Evolutionary conservation across 2,888 invertebrate genomes (phyloP).

Genomic region (Callyntrura sp.): DNA sequence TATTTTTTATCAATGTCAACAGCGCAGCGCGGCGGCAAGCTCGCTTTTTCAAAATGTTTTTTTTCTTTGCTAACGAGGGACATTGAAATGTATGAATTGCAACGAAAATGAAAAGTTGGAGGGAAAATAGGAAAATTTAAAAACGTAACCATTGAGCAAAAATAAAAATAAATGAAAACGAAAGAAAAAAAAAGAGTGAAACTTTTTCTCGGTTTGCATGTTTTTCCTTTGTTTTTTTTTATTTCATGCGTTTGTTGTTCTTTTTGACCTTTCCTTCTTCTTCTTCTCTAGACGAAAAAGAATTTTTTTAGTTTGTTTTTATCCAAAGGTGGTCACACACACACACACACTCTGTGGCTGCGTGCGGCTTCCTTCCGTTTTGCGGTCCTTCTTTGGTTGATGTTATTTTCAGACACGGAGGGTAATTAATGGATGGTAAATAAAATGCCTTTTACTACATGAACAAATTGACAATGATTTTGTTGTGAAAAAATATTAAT

Average conservation of each 20-base stretch:
- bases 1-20: too few species aligned
- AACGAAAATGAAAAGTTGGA: too few species aligned
- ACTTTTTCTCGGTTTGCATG: neutral
- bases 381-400: slow-evolving; percentile 56
- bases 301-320: slow-evolving; percentile 74
- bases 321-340: slow-evolving; percentile 62
- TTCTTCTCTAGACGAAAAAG: slow-evolving; percentile 63
- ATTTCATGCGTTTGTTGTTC: slow-evolving; percentile 14
- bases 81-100: too few species aligned
- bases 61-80: too few species aligned
- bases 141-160: neutral
- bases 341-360: slow-evolving; percentile 39
- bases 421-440: slow-evolving; percentile 71
- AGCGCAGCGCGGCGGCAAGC: too few species aligned
- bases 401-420: slow-evolving; percentile 27
- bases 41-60: too few species aligned
- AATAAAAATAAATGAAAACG: too few species aligned
- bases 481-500: too few species aligned
- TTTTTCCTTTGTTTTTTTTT: slow-evolving; percentile 23
- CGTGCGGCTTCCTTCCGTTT: slow-evolving; percentile 70
- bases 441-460: slow-evolving; percentile 68
- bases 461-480: slow-evolving; percentile 17
- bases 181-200: neutral
- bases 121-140: neutral
- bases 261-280: slow-evolving; percentile 23